Evolutionary conservation across 2,113 vertebrate species (phyloP).

Genomic region (Harpagus bidentatus): DNA sequence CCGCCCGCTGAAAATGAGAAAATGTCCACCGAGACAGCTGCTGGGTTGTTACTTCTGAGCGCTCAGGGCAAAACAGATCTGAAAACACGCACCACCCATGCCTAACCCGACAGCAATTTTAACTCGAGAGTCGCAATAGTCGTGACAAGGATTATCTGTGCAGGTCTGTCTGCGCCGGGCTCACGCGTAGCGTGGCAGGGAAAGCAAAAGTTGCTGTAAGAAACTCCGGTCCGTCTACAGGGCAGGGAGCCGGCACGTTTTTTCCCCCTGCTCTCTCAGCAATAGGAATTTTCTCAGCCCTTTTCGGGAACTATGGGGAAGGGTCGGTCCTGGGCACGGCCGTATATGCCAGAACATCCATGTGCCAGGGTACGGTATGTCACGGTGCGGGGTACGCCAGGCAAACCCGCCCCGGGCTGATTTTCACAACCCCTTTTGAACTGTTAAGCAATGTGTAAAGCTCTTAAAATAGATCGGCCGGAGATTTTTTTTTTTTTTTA

Average conservation of each 20-base stretch:
- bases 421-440: not conserved
- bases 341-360: not conserved
- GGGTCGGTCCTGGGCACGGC: not conserved
- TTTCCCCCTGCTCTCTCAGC: not conserved
- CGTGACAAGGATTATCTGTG: not conserved
- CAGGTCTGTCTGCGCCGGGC: not conserved
- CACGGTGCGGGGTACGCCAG: not conserved
- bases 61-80: not conserved
- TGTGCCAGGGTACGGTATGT: not conserved
- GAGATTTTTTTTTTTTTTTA: not conserved
- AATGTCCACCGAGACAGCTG: not conserved
- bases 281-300: not conserved
- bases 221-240: not conserved
- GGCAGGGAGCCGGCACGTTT: too few species aligned
- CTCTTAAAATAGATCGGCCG: not conserved
- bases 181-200: not conserved
- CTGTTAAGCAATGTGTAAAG: not conserved
- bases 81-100: not conserved
- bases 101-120: not conserved
- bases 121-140: not conserved
- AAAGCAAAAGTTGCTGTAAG: not conserved
- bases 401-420: not conserved
- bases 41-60: conserved; percentile 14
- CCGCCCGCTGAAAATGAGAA: not conserved
- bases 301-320: accelerated